Evolutionary conservation across 2,888 invertebrate species (phyloP), one percentile per base, ranked within the genome.

Genomic region (Rhorus exstirpatorius): DNA sequence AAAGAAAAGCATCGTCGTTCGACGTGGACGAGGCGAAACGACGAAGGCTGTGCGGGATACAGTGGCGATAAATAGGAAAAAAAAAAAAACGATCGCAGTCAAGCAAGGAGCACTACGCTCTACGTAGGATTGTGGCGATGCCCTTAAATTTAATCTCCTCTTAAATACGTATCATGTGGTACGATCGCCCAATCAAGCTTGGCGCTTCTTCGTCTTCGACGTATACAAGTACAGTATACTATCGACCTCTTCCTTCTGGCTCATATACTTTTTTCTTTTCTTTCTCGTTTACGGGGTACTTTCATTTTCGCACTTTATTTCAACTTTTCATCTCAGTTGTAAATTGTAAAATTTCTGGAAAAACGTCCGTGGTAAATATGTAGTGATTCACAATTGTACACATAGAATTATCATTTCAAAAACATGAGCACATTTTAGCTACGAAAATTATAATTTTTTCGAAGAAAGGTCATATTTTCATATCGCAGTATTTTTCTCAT

Each of bases 121-220:
- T 14, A n/a, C 24, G 58, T 19, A 26, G 46, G 24, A 49, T 49
- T 35, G 21, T 38, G 19, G 60, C 19, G 14, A 14, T 26, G 49
- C 19, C 24, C 76, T 77, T 68, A 77, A 77, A 60, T 68, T 60
- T 68, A 60, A 77, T 58, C 68, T 68, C 12, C 21, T n/a, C 46
- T 77, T 60, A 68, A 60, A 77, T 38, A 77, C 76, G 60, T 61
- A 77, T 77, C 76, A 58, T 38, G 49, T 10, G 68, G 49, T 60
- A 60, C 46, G 41, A 77, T 60, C 60, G 49, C 17, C 76, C 76
- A 77, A 77, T 77, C 60, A 77, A 77, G 49, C 26, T 24, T 26
- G 60, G n/a, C 19, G 24, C 49, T 60, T 4, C 68, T 68, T 38
- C 14, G 46, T 14, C 31, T 67, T 55, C 58, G 60, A 41, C 49